Percentiles rank a stretch among this genome's conserved stretches.
These are phyloP conservation scores for Trachelus stipa DNA, from an alignment of 2,888 invertebrate genomes.

Conservation along the genomic window DNA sequence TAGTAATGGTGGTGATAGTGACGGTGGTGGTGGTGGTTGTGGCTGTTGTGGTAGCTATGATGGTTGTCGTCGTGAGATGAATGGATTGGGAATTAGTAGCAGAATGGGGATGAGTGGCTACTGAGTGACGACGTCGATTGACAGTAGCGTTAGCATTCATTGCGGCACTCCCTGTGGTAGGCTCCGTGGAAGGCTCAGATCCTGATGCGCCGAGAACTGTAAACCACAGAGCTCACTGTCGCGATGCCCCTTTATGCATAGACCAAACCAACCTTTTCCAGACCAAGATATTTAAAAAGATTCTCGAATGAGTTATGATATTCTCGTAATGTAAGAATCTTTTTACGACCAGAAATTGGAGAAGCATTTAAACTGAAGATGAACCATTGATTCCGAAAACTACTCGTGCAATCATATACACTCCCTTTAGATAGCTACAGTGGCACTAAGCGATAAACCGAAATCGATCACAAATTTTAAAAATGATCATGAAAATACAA, in stretches of 20 bases:
- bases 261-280: background rate
- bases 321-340: background rate
- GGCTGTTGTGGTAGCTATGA: constrained; percentile 35
- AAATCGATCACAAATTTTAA: background rate
- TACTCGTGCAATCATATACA: background rate
- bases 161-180: constrained; percentile 51
- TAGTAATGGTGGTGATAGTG: constrained; percentile 44
- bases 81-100: constrained; percentile 62
- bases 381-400: background rate
- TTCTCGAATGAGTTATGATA: background rate
- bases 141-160: constrained; percentile 58
- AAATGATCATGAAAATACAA: background rate
- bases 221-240: constrained; percentile 53
- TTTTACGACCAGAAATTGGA: background rate
- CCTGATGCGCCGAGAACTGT: constrained; percentile 61
- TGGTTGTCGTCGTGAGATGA: constrained; percentile 55
- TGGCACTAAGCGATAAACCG: background rate
- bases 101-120: constrained; percentile 64
- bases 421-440: background rate
- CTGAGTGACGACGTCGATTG: constrained; percentile 64
- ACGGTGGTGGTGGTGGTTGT: constrained; percentile 38
- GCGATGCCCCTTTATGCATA: background rate
- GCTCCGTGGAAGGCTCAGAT: constrained; percentile 53
- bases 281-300: background rate
- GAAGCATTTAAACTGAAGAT: background rate